A percentile compares a stretch with the other conserved stretches of the same genome.
These are phyloP conservation scores for Chelmon rostratus DNA, from an alignment of 2,797 vertebrate genomes.

Conservation along the genomic window DNA sequence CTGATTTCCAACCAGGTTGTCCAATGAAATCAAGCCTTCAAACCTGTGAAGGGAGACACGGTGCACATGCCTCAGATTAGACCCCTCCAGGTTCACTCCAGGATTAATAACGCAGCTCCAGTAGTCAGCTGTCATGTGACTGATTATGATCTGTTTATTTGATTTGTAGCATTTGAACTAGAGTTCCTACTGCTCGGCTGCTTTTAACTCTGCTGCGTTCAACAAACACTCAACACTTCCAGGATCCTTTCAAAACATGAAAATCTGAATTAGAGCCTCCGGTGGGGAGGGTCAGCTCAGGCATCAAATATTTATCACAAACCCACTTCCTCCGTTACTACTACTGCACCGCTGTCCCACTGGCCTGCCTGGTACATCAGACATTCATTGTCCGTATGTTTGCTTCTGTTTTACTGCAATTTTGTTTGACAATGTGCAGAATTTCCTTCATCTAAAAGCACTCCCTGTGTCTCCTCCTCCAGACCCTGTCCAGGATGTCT, in stretches of 20 bases:
- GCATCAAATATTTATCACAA: slow-evolving; percentile 55
- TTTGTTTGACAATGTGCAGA: neutral
- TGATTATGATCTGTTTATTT: neutral
- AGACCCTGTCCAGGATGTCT: slow-evolving; percentile 94
- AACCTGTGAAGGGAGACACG: neutral
- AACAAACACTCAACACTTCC: neutral
- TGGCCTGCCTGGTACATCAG: slow-evolving; percentile 15
- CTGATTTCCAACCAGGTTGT: neutral
- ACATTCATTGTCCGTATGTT: slow-evolving; percentile 23
- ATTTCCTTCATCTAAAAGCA: neutral
- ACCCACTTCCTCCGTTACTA: slow-evolving; percentile 34
- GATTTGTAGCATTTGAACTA: neutral
- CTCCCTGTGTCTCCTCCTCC: slow-evolving; percentile 12
- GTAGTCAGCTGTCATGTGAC: neutral
- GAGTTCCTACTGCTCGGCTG: neutral
- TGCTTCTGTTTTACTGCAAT: neutral
- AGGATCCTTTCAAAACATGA: neutral
- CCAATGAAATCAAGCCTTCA: neutral
- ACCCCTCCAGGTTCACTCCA: neutral
- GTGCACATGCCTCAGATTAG: slow-evolving; percentile 1
- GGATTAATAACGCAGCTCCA: slow-evolving; percentile 1
- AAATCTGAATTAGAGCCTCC: slow-evolving; percentile 5
- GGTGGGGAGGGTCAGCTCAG: neutral
- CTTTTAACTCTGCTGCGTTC: neutral
- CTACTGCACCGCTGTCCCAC: slow-evolving; percentile 23